These are phyloP conservation scores for Thymelicus lineola DNA, from an alignment of 2,888 invertebrate genomes.

Conservation along the genomic window DNA sequence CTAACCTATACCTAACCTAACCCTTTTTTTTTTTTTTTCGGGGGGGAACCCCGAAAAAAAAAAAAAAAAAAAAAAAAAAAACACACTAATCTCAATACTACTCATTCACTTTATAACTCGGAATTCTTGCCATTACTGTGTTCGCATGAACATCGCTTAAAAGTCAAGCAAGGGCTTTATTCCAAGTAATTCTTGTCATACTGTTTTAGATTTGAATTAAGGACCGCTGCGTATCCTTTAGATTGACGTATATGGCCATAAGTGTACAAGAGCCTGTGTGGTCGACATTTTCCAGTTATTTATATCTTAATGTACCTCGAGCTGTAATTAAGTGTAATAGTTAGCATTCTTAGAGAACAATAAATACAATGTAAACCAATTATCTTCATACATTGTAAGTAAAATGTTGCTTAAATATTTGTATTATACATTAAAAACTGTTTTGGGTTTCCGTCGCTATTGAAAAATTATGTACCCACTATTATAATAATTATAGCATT, in stretches of 20 bases:
- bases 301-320: constrained; percentile 32
- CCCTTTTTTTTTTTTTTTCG: no score
- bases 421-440: no score
- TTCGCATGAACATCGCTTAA: background rate
- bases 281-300: constrained; percentile 26
- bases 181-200: constrained; percentile 11
- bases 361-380: background rate
- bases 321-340: constrained; percentile 16
- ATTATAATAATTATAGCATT: no score
- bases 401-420: no score
- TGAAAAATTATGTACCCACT: no score
- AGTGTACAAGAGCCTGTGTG: constrained; percentile 14
- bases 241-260: constrained; percentile 18
- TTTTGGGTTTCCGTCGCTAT: no score
- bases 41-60: no score
- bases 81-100: no score
- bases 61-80: no score
- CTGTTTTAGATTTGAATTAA: constrained; percentile 24
- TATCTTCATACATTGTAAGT: background rate
- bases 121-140: no score
- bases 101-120: no score
- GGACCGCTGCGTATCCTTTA: constrained; percentile 16
- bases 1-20: no score
- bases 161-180: background rate
- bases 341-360: constrained; percentile 17